A percentile compares a stretch with the other conserved stretches of the same genome.
Evolutionary conservation across 2,888 invertebrate species (phyloP).

Genomic region (Andrena hattorfiana): DNA sequence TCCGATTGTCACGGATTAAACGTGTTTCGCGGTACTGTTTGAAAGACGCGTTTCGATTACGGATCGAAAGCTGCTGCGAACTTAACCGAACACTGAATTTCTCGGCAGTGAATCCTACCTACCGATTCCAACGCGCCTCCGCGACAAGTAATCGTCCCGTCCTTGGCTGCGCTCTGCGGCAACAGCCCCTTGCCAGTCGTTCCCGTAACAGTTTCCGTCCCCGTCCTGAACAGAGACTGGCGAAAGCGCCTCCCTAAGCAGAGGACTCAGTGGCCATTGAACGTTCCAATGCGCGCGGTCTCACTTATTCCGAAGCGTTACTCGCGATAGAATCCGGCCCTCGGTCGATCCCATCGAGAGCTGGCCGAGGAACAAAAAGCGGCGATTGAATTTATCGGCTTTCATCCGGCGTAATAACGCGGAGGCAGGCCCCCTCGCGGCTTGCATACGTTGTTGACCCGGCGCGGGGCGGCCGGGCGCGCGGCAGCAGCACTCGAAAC

Average conservation of each 20-base stretch:
- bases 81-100: no score
- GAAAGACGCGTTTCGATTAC: no score
- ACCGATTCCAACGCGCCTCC: no score
- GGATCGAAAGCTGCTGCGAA: no score
- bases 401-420: conserved; percentile 52
- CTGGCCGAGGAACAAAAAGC: conserved; percentile 42
- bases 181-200: neutral
- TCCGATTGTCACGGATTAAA: neutral
- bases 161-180: no score
- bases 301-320: conserved; percentile 33
- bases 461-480: neutral
- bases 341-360: conserved; percentile 22
- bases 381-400: conserved; percentile 59
- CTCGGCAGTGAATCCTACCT: no score
- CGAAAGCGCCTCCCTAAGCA: neutral
- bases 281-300: conserved; percentile 31
- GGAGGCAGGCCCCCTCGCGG: conserved; percentile 22
- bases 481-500: conserved; percentile 37
- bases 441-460: conserved; percentile 41
- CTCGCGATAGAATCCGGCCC: conserved; percentile 6
- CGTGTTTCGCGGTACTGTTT: neutral
- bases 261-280: conserved; percentile 16
- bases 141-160: no score
- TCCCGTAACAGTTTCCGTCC: neutral
- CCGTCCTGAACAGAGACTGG: neutral